phyloP scores from a whole-genome alignment of 2,797 vertebrate genomes.

The Argyrosomus regius region DNA sequence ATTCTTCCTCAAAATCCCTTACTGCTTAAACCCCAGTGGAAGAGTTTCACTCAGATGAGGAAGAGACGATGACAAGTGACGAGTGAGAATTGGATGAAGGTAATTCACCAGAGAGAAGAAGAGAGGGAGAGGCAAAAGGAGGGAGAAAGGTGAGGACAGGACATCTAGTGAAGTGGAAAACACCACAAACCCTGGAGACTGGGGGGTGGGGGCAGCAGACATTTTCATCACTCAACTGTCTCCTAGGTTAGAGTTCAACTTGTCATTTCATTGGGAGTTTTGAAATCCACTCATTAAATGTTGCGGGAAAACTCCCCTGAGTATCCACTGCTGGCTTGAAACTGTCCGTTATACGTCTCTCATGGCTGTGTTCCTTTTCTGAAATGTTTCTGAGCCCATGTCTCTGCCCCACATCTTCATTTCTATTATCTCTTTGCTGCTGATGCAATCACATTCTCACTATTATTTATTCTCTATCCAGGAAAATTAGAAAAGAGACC shows the following conservation, averaged over 20 bases:
- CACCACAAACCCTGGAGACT: constrained; percentile 48
- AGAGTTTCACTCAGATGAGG: constrained; percentile 31
- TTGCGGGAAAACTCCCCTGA: constrained; percentile 46
- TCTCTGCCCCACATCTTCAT: constrained; percentile 32
- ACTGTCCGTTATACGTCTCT: constrained; percentile 47
- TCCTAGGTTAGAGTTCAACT: constrained; percentile 53
- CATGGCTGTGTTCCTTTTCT: not conserved
- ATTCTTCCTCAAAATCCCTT: constrained; percentile 11
- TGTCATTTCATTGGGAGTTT: constrained; percentile 56
- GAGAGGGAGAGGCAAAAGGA: constrained; percentile 39
- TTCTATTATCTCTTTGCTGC: constrained; percentile 33
- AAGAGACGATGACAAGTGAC: constrained; percentile 51
- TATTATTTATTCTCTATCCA: constrained; percentile 34
- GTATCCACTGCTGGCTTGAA: constrained; percentile 54
- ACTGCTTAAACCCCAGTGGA: constrained; percentile 16
- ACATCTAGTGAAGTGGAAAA: constrained; percentile 69
- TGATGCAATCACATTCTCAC: constrained; percentile 33
- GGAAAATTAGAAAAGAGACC: constrained; percentile 30
- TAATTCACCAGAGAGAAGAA: constrained; percentile 54
- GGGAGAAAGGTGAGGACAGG: constrained; percentile 60
- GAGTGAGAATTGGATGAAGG: constrained; percentile 56
- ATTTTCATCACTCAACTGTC: constrained; percentile 54
- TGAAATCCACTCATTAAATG: constrained; percentile 69
- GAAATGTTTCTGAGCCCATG: constrained; percentile 4
- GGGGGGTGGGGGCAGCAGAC: constrained; percentile 19